A percentile compares a stretch with the other conserved stretches of the same genome.
phyloP scores from a whole-genome alignment of 2,113 vertebrate genomes.

The Dunckerocampus dactyliophorus region DNA sequence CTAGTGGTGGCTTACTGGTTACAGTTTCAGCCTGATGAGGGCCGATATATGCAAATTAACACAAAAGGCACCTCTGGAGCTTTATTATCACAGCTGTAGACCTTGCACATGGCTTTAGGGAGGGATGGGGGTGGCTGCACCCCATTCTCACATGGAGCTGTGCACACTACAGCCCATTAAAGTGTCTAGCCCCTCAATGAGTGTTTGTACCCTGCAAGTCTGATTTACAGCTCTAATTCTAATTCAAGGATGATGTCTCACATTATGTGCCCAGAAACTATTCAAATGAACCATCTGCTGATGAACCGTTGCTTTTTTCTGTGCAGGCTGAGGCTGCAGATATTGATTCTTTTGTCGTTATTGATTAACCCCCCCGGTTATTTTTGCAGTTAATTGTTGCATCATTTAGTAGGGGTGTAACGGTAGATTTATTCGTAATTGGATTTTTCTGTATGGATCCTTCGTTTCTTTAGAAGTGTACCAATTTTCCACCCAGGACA shows the following conservation, averaged over 20 bases:
- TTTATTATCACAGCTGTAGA: conserved; percentile 33
- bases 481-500: too few species aligned
- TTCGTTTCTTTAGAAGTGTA: too few species aligned
- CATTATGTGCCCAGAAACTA: conserved; percentile 24
- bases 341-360: too few species aligned
- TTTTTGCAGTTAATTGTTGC: conserved; percentile 1
- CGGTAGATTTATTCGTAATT: too few species aligned
- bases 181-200: conserved; percentile 62
- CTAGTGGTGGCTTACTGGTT: conserved; percentile 7
- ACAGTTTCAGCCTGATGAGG: conserved; percentile 26
- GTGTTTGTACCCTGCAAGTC: conserved; percentile 42
- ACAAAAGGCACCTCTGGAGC: neutral
- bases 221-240: conserved; percentile 65
- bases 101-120: conserved; percentile 24
- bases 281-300: conserved; percentile 48
- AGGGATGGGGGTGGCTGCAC: conserved; percentile 47
- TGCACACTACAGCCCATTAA: conserved; percentile 64
- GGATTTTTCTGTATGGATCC: too few species aligned
- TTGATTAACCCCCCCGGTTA: neutral
- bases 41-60: conserved; percentile 40
- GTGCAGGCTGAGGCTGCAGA: neutral
- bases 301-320: neutral
- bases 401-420: neutral
- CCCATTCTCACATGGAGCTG: conserved; percentile 50
- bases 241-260: conserved; percentile 35